Evolutionary conservation across 2,888 invertebrate species (phyloP), one percentile per base, ranked within the genome.

Genomic region (Gasteruption jaculator): DNA sequence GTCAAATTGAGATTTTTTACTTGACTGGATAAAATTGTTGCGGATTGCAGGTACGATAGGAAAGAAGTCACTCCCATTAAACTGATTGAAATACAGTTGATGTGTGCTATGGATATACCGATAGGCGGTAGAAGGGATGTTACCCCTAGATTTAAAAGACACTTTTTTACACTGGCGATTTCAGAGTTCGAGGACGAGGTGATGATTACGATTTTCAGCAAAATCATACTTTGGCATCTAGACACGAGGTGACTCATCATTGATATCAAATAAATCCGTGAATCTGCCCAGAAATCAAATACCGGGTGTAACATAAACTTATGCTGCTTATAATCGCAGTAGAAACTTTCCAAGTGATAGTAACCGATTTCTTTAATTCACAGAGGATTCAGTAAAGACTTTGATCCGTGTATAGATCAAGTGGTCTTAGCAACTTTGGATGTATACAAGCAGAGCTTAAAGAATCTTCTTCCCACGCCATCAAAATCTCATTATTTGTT

Each of bases 401-500:
- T 95, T 68, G 91, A 93, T 73, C 88, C 91, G 0, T 91, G 90
- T 60, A 89, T 92, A 40, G 87, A 90, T 38, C 86, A 94, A 72
- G 78, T 96, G 38, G 92, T 95, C 3, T 65, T 74, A 36, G 92
- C 90, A 0, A 95, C 95, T 0, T 74, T 96, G 56, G 83, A 85
- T 48, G 81, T 95, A 3, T 95, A 93, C 68, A 90, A 91, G 63
- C 76, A 82, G 56, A 89, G 92, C 40, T 80, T 86, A 37, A 58
- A 76, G n/a, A 85, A 85, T 71, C 77, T 96, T 42, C 72, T 95
- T 33, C 95, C 95, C 0, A 95, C 93, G 0, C 95, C 95, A 0
- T 78, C 88, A 1, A 95, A 94, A 66, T 91, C 90, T 1, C 95
- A 95, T 71, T 95, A 96, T 67, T 79, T 93, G 5, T 96, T 96